Evolutionary conservation across 1,140 invertebrate genomes (phyloP).

Genomic region (Aplysia californica): DNA sequence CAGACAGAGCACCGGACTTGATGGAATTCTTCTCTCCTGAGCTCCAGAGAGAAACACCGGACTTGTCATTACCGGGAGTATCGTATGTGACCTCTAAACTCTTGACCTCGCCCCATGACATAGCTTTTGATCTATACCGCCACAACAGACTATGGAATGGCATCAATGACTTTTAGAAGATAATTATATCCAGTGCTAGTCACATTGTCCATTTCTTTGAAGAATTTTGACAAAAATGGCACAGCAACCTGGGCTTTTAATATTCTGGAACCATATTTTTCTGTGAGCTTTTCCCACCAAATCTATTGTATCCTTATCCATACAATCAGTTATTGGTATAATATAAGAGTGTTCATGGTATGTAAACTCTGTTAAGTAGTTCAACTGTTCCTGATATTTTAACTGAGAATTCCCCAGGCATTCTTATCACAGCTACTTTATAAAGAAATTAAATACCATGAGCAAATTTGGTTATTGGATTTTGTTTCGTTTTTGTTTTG

Average conservation of each 20-base stretch:
- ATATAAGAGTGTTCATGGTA: neutral
- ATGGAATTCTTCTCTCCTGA: conserved; percentile 53
- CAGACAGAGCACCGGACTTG: conserved; percentile 42
- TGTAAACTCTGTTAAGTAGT: too few relatives aligned
- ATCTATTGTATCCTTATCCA: neutral
- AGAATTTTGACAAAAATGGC: too few relatives aligned
- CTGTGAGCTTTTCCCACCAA: neutral
- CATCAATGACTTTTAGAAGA: conserved; percentile 30
- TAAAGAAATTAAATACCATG: too few relatives aligned
- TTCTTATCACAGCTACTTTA: too few relatives aligned
- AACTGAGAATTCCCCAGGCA: too few relatives aligned
- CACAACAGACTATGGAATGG: conserved; percentile 51
- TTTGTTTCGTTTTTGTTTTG: too few relatives aligned
- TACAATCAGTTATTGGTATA: neutral
- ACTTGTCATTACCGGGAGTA: conserved; percentile 39
- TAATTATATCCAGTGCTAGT: too few relatives aligned
- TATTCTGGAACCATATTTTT: neutral
- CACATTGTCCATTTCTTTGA: too few relatives aligned
- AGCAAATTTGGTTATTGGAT: too few relatives aligned
- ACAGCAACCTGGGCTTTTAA: too few relatives aligned
- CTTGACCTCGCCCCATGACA: conserved; percentile 31
- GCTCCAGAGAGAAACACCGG: conserved; percentile 47
- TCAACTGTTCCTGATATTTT: too few relatives aligned
- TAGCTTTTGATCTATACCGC: conserved; percentile 52
- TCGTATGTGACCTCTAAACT: conserved; percentile 31